Evolutionary conservation across 2,797 vertebrate species (phyloP).

Genomic region (Silurus aristotelis): DNA sequence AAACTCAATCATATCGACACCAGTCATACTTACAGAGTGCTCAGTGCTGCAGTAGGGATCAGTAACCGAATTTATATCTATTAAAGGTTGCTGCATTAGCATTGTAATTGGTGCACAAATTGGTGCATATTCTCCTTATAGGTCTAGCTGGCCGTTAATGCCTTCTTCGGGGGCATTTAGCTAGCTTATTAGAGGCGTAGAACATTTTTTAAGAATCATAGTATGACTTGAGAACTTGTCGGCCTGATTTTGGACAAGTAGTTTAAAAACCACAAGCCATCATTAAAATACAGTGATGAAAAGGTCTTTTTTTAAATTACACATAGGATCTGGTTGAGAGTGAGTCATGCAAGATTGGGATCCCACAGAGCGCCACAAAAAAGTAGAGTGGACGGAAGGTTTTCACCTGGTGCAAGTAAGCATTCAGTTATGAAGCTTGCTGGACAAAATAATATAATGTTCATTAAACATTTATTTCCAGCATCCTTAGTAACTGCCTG

Average conservation of each 20-base stretch:
- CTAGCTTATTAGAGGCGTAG: neutral
- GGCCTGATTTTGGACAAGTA: conserved; percentile 11
- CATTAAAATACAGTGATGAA: neutral
- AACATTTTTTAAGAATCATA: neutral
- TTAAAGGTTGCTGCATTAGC: neutral
- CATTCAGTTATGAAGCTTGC: neutral
- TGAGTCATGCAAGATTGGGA: neutral
- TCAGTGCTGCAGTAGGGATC: neutral
- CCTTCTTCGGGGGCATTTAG: neutral
- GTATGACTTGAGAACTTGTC: too few species aligned
- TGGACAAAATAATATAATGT: neutral
- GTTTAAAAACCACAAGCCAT: neutral
- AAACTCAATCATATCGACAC: neutral
- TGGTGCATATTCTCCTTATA: too few species aligned
- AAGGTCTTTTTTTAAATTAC: neutral
- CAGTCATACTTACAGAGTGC: neutral
- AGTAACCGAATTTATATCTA: neutral
- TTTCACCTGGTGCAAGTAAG: neutral
- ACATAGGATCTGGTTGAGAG: neutral
- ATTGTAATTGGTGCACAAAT: neutral
- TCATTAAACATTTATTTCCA: neutral
- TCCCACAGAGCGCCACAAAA: neutral
- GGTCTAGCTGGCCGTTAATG: neutral
- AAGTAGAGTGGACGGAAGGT: neutral
- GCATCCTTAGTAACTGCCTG: neutral